Evolutionary conservation across 2,113 vertebrate species (phyloP).

Genomic region (Prinia subflava): DNA sequence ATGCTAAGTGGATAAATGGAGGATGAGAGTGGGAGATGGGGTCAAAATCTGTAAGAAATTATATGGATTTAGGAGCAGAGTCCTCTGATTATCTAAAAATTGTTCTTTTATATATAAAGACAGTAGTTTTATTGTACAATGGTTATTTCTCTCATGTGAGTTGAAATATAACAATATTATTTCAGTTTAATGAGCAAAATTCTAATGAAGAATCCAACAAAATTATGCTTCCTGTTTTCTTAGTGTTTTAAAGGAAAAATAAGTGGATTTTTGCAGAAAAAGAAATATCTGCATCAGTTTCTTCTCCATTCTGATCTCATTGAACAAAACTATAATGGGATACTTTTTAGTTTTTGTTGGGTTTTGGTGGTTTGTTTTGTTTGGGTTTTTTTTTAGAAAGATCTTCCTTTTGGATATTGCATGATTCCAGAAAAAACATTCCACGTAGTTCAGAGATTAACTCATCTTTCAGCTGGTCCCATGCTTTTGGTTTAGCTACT

Average conservation of each 20-base stretch:
- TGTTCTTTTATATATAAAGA: background rate
- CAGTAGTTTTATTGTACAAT: background rate
- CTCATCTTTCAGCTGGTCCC: background rate
- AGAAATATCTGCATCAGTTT: background rate
- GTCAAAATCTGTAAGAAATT: background rate
- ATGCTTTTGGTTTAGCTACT: background rate
- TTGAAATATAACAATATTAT: background rate
- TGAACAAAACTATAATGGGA: background rate
- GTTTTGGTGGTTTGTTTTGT: background rate
- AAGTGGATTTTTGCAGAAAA: fast-evolving
- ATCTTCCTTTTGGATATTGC: background rate
- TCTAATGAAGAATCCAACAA: background rate
- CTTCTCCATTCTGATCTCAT: background rate
- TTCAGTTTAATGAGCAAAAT: background rate
- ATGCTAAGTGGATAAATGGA: background rate
- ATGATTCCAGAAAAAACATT: background rate
- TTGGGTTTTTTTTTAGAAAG: background rate
- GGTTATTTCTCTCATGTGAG: background rate
- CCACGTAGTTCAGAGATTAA: background rate
- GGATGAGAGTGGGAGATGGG: background rate
- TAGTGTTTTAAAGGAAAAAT: background rate
- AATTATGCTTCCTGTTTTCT: background rate
- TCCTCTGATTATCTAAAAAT: background rate
- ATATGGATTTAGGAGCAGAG: background rate
- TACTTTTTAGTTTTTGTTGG: background rate